Conservation (phyloP, 2,113 vertebrate genomes). For the Bufo bufo region DNA sequence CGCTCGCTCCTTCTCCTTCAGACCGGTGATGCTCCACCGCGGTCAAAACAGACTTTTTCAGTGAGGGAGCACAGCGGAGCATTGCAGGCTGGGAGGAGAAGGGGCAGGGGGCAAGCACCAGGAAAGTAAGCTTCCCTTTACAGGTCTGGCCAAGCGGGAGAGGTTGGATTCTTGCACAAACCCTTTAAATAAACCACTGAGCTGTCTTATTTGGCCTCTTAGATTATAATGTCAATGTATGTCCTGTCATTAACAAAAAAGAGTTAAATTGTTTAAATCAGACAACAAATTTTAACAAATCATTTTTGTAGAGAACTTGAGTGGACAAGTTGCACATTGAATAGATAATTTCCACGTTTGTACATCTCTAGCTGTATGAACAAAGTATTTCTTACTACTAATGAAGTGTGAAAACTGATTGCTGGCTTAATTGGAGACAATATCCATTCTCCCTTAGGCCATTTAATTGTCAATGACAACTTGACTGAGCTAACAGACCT, state of each 20-base stretch:
- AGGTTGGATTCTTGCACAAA: no score
- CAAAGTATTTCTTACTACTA: slow-evolving; percentile 45
- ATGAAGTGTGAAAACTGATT: slow-evolving; percentile 57
- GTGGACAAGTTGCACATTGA: background rate
- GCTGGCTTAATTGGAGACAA: slow-evolving; percentile 56
- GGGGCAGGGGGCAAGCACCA: no score
- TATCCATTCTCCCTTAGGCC: slow-evolving; percentile 48
- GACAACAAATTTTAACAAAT: background rate
- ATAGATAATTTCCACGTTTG: slow-evolving; percentile 35
- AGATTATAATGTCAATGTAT: background rate
- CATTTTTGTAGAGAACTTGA: background rate
- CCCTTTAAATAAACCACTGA: background rate
- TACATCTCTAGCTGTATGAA: slow-evolving; percentile 28
- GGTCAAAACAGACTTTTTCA: no score
- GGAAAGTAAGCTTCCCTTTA: background rate
- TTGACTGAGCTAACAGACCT: slow-evolving; percentile 58
- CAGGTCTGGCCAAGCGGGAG: no score
- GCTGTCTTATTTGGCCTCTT: background rate
- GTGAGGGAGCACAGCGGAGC: no score
- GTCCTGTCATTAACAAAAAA: background rate
- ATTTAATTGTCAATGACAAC: slow-evolving; percentile 58
- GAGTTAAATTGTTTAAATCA: background rate
- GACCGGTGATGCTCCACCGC: no score
- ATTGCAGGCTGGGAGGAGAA: no score
- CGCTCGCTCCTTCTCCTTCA: no score